Conservation (phyloP, 2,888 invertebrate species). For the Tenthredo mesomela region DNA sequence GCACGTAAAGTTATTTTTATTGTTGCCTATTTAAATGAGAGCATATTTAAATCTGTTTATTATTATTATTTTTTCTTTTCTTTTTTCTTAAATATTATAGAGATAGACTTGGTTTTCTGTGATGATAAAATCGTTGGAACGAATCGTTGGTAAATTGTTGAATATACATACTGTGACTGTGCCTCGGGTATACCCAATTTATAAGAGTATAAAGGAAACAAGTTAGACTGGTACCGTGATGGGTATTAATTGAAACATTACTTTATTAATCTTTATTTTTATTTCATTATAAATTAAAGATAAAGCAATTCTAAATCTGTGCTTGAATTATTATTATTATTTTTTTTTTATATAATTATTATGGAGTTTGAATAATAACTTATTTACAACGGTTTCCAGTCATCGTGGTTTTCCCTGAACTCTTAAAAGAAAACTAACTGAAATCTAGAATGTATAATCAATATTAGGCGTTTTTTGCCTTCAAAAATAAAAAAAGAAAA, state of each 20-base stretch:
- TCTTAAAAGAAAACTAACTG: conserved; percentile 33
- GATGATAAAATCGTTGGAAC: conserved; percentile 55
- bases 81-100: conserved; percentile 8
- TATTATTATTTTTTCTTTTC: not conserved
- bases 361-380: not conserved
- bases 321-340: not conserved
- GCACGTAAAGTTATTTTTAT: conserved; percentile 40
- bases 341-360: not conserved
- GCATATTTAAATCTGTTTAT: conserved; percentile 27
- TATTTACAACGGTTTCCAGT: not conserved
- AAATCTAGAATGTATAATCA: conserved; percentile 33
- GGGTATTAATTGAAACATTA: not conserved
- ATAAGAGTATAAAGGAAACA: conserved; percentile 24
- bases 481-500: not conserved
- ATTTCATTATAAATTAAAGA: not conserved
- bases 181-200: conserved; percentile 50
- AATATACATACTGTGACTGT: conserved; percentile 45
- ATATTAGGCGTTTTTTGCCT: conserved; percentile 40
- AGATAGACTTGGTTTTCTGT: conserved; percentile 57
- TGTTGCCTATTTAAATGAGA: conserved; percentile 31
- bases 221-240: conserved; percentile 32
- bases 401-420: not conserved
- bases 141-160: conserved; percentile 37
- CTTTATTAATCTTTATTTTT: not conserved
- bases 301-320: not conserved